Percentiles rank a stretch among this genome's conserved stretches.
Evolutionary conservation across 2,113 vertebrate species (phyloP).

Genomic region (Etia nguti): DNA sequence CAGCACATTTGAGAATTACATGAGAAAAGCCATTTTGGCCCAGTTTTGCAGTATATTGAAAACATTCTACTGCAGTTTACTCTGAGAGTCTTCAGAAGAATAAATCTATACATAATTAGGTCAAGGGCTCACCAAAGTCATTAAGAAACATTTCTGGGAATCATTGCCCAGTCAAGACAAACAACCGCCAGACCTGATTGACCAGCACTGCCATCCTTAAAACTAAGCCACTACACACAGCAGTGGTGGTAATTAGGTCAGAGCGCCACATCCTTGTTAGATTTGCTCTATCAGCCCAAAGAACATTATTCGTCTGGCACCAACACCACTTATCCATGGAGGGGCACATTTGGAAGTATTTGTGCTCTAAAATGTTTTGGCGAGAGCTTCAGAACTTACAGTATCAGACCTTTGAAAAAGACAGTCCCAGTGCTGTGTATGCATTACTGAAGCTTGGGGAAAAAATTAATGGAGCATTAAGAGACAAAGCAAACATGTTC

Average conservation of each 20-base stretch:
- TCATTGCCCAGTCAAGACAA: not conserved
- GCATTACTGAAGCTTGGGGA: not conserved
- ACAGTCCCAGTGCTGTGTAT: not conserved
- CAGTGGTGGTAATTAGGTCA: not conserved
- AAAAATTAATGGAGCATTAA: not conserved
- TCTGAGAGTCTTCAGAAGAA: not conserved
- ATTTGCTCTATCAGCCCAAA: not conserved
- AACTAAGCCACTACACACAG: not conserved
- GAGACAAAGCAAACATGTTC: not conserved
- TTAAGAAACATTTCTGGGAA: not conserved
- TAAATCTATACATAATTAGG: not conserved
- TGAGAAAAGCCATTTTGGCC: not conserved
- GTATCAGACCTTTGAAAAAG: not conserved
- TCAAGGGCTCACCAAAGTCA: not conserved
- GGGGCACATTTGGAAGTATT: not conserved
- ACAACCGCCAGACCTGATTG: not conserved
- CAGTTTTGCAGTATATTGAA: not conserved
- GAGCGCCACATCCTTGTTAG: not conserved
- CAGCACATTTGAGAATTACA: not conserved
- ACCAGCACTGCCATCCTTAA: not conserved
- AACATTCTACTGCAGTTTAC: not conserved
- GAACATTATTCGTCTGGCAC: not conserved
- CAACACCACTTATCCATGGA: not conserved
- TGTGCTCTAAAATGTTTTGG: not conserved
- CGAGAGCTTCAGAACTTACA: not conserved